Evolutionary conservation across 2,113 vertebrate genomes (phyloP), one percentile per base, ranked within the genome.

Genomic region (Morphnarchus princeps): DNA sequence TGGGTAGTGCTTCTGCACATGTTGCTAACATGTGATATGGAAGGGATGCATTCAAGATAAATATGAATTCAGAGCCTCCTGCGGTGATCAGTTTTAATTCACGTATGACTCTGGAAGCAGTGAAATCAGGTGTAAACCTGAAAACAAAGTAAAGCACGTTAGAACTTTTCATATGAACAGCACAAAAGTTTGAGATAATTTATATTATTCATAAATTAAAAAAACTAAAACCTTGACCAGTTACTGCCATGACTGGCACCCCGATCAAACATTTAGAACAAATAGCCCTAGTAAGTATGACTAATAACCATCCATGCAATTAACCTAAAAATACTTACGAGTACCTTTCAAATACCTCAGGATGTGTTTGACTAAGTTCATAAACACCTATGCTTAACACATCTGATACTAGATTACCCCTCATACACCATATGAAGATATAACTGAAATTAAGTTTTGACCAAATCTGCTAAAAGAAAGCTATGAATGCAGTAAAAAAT

Each of bases 41-140:
- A 97, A 99, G 98, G 17, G 99, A 99, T 91, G 99, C 99, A 69
- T 99, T 99, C 96, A 99, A 97, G 66, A 99, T 91, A 93, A 99
- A 99, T 31, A 98, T 94, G 83, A 99, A 99, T 97, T 99, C 99
- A 26, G 99, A 99, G 93, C 99, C 99, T 69, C 99, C 99, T 2
- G 97, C 96, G 7, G 99, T 99, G 96, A 99, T 96, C 95, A 99
- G 96, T 93, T 99, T 99, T 96, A 99, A 98, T 96, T 99, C 99
- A 91, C 99, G 99, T 97, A 99, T 99, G 90, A 99, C 98, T 98
- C 99, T 98, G 94, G 99, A 99, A 55, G 99, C 99, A 40, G 99
- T 99, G 98, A 99, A 99, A 98, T 99, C 99, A 52, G 99, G 99
- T 97, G 99, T 99, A 98, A 99, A 99, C 98, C 99, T 99, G 96